phyloP scores from a whole-genome alignment of 2,888 invertebrate species.

The Drosophila hamatofila region DNA sequence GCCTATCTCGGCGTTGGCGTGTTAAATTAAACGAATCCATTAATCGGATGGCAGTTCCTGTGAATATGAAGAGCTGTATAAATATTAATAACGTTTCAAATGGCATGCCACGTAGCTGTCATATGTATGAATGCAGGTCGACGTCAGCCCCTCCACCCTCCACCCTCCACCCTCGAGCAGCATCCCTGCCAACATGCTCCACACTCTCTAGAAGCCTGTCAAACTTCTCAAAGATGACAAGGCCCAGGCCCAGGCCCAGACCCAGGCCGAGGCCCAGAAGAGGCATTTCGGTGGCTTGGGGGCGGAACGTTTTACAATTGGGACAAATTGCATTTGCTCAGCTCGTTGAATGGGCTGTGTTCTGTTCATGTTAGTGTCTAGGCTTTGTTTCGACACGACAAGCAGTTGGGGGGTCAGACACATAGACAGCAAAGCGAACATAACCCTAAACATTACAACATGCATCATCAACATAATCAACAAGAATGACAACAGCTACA shows the following conservation, averaged over 20 bases:
- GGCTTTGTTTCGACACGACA: conserved; percentile 40
- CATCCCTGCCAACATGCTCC: conserved; percentile 2
- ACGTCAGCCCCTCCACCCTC: neutral
- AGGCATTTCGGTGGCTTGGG: conserved; percentile 3
- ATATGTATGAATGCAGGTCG: conserved; percentile 12
- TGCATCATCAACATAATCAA: conserved; percentile 79
- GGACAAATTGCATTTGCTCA: conserved; percentile 83
- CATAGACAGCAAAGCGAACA: conserved; percentile 46
- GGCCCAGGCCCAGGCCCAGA: conserved; percentile 4
- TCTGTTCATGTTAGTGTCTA: conserved; percentile 49
- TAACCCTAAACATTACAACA: conserved; percentile 78
- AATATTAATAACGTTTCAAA: conserved; percentile 77
- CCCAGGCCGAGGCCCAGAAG: conserved; percentile 2
- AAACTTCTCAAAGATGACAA: conserved; percentile 68
- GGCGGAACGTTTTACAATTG: conserved; percentile 67
- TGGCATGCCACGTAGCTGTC: conserved; percentile 51
- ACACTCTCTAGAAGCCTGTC: conserved; percentile 50
- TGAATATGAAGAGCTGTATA: conserved; percentile 66
- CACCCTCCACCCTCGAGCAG: neutral
- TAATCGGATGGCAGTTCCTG: conserved; percentile 36
- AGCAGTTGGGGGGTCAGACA: neutral
- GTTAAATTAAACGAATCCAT: conserved; percentile 42
- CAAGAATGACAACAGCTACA: conserved; percentile 52
- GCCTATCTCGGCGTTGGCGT: neutral
- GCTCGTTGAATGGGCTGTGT: conserved; percentile 54